Evolutionary conservation across 2,113 vertebrate genomes (phyloP).

Genomic region (Amia ocellicauda): DNA sequence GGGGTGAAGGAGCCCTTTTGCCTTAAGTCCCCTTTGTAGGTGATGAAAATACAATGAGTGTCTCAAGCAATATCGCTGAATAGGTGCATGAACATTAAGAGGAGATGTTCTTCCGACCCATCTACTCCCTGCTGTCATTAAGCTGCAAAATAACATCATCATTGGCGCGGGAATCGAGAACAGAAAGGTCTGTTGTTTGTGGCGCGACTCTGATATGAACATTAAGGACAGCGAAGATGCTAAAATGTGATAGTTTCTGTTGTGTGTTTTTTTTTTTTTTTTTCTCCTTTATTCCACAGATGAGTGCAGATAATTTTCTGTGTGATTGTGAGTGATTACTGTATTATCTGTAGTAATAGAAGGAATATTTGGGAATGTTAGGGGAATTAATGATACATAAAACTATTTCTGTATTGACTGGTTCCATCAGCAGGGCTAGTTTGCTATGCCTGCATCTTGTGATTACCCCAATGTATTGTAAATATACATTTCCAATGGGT

Average conservation of each 20-base stretch:
- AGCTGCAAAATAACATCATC: conserved; percentile 57
- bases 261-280: conserved; percentile 52
- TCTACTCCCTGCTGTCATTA: conserved; percentile 67
- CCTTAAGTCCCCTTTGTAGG: neutral
- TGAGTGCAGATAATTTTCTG: conserved; percentile 89
- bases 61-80: conserved; percentile 66
- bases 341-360: conserved; percentile 84
- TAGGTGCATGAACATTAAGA: conserved; percentile 47
- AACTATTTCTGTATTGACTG: conserved; percentile 74
- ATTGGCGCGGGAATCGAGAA: conserved; percentile 45
- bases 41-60: neutral
- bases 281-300: conserved; percentile 75
- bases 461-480: conserved; percentile 85
- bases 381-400: conserved; percentile 96
- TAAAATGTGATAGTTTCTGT: conserved; percentile 42
- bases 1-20: neutral
- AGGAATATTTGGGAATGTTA: conserved; percentile 80
- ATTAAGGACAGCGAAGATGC: conserved; percentile 70
- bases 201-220: conserved; percentile 67
- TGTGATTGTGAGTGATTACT: conserved; percentile 95
- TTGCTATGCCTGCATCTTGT: conserved; percentile 75
- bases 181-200: conserved; percentile 40
- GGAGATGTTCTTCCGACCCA: conserved; percentile 37
- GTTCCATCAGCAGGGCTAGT: conserved; percentile 75
- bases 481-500: conserved; percentile 76